Evolutionary conservation across 2,888 invertebrate genomes (phyloP), one percentile per base, ranked within the genome.

Genomic region (Nezara viridula): DNA sequence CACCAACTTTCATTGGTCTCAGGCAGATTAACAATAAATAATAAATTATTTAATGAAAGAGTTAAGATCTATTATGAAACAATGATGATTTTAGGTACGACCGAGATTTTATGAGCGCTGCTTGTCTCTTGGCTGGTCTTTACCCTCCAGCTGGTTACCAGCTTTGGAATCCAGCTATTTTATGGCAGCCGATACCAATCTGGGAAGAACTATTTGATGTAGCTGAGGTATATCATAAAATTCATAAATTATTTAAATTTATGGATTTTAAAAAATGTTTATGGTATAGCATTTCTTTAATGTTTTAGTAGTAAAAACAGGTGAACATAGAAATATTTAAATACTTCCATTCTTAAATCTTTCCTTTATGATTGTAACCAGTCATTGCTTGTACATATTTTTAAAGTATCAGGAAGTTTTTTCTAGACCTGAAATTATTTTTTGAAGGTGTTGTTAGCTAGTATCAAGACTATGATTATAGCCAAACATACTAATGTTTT

Each of bases 101-200:
- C 88, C 66, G 90, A 49, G 90, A 90, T 77, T 90, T 89, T 85
- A 96, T 97, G 96, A 98, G 97, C 92, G 98, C 97, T 0, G 95
- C 96, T 92, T 94, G 95, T 50, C 94, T 98, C 90, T 93, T 97
- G 66, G 97, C 97, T 0, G 98, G 97, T 0, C 93, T 97, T 86
- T 97, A 95, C 92, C 96, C 96, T 5, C 96, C 96, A 0, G 92
- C 93, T 0, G 94, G 94, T 86, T 92, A 94, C 9, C 95, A 96
- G 92, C 93, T 94, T 91, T 96, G 96, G 96, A 95, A 95, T 91
- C 92, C 93, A 0, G 94, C 95, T 89, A 93, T 95, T 91, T 92
- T 94, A 0, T 98, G 98, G 98, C 96, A 97, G 92, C 98, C 98
- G 0, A 95, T 98, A 90, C 97, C 98, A 14, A 95, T 98, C 1